phyloP scores from a whole-genome alignment of 2,888 invertebrate genomes.

The Podabrus alpinus region DNA sequence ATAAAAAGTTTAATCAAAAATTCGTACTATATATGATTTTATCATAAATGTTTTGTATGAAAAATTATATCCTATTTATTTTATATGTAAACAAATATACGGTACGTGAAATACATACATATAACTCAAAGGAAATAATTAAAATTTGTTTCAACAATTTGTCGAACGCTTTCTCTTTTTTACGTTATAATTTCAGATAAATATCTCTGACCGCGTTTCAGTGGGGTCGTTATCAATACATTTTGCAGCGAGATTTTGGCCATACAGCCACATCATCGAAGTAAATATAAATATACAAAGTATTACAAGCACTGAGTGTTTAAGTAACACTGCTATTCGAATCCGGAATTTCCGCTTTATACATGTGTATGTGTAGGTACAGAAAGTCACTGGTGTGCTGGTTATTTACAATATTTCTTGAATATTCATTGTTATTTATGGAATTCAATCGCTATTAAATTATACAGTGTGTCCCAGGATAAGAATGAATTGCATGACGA shows the following conservation, averaged over 20 bases:
- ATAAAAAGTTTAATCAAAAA: slow-evolving; percentile 27
- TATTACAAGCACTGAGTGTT: neutral
- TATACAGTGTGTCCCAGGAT: neutral
- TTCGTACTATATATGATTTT: slow-evolving; percentile 22
- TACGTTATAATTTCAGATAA: neutral
- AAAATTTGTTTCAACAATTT: neutral
- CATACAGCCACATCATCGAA: neutral
- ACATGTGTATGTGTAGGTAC: no score
- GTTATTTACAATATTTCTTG: neutral
- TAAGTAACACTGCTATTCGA: neutral
- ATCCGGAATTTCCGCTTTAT: neutral
- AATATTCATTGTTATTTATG: neutral
- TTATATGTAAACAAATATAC: neutral
- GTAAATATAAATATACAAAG: neutral
- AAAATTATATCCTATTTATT: slow-evolving; percentile 12
- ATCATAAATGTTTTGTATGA: slow-evolving; percentile 18
- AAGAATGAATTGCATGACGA: neutral
- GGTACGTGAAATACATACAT: neutral
- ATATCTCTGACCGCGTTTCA: neutral
- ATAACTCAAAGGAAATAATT: no score
- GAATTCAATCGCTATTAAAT: neutral
- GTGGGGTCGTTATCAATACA: neutral
- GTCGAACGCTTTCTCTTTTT: neutral
- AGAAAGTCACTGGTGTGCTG: neutral
- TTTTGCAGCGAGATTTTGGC: neutral